Conservation (phyloP, 1,140 invertebrate genomes). For the Magallana ariakensis region DNA sequence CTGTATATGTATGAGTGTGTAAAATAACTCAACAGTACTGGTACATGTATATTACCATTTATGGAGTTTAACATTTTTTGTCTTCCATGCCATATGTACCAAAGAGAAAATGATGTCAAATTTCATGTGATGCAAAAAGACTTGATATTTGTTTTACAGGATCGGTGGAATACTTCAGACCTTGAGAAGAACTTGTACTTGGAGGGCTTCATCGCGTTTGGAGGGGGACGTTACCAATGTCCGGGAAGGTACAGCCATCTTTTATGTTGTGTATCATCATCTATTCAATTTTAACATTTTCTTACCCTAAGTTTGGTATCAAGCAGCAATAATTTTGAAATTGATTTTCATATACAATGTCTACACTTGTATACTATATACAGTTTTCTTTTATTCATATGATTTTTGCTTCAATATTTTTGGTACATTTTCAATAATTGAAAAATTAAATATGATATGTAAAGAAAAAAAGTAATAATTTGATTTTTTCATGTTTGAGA, state of each 20-base stretch:
- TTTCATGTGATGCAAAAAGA: too few relatives aligned
- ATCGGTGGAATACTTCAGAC: constrained; percentile 66
- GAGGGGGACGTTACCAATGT: constrained; percentile 73
- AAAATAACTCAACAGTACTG: background rate
- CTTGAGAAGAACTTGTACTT: constrained; percentile 68
- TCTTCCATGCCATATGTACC: background rate
- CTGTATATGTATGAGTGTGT: background rate
- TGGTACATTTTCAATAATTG: too few relatives aligned
- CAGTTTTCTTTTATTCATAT: too few relatives aligned
- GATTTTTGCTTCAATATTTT: too few relatives aligned
- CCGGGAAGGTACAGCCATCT: constrained; percentile 67
- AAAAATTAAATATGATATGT: too few relatives aligned
- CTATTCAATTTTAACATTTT: background rate
- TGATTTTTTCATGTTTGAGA: too few relatives aligned
- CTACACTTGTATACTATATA: too few relatives aligned
- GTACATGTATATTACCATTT: too few relatives aligned
- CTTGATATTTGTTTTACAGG: constrained; percentile 49
- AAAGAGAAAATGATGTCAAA: background rate
- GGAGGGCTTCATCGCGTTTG: constrained; percentile 72
- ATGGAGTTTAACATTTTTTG: too few relatives aligned
- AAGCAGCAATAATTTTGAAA: too few relatives aligned
- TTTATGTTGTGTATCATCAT: background rate
- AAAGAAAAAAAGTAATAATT: too few relatives aligned
- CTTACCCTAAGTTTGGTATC: background rate
- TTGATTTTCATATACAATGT: too few relatives aligned